A percentile compares a stretch with the other conserved stretches of the same genome.
Evolutionary conservation across 1,140 invertebrate genomes (phyloP).

Genomic region (Drosophila melanogaster): Release_6_plus_ISO1_MT NT_033777.3:23258501-23259000

Average conservation of each 20-base stretch:
- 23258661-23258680: slow-evolving; percentile 59
- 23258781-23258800: slow-evolving; percentile 15
- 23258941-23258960: slow-evolving; percentile 49
- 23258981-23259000: slow-evolving; percentile 36
- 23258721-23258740: slow-evolving; percentile 22
- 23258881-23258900: slow-evolving; percentile 5
- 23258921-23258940: slow-evolving; percentile 41
- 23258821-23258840: slow-evolving; percentile 65
- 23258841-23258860: slow-evolving; percentile 28
- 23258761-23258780: slow-evolving; percentile 26
- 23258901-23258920: slow-evolving; percentile 62
- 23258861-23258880: slow-evolving; percentile 52
- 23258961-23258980: slow-evolving; percentile 63
- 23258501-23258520: slow-evolving; percentile 85
- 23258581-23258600: slow-evolving; percentile 10
- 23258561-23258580: slow-evolving; percentile 5
- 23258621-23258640: background rate
- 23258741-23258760: slow-evolving; percentile 62
- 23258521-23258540: slow-evolving; percentile 86
- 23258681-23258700: background rate
- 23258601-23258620: slow-evolving; percentile 32
- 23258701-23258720: slow-evolving; percentile 32
- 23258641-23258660: slow-evolving; percentile 29
- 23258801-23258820: slow-evolving; percentile 59
- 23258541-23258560: slow-evolving; percentile 85